These are phyloP conservation scores for Orbicella faveolata DNA, from an alignment of 64 coral and sea anemone species.

Conservation along the genomic window DNA sequence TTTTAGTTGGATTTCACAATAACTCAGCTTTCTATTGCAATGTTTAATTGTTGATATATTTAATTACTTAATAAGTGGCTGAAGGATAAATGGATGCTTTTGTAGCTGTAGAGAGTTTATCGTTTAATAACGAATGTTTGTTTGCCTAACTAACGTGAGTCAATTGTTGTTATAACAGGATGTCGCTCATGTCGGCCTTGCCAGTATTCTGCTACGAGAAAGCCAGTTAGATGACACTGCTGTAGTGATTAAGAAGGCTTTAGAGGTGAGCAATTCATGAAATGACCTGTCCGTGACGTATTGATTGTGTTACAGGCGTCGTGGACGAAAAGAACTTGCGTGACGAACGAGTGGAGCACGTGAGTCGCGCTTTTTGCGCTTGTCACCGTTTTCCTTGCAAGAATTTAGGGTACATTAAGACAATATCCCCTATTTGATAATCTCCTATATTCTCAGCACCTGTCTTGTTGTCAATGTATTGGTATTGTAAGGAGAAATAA, in stretches of 20 bases:
- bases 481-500: not conserved
- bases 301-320: not conserved
- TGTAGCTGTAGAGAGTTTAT: no score
- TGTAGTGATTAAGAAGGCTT: slow-evolving; percentile 50
- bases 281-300: not conserved
- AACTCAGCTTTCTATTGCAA: no score
- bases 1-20: no score
- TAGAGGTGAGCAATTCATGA: slow-evolving; percentile 41
- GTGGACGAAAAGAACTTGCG: not conserved
- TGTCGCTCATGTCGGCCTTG: slow-evolving; percentile 60
- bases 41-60: no score
- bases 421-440: no score
- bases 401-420: no score
- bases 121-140: no score
- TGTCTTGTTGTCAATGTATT: not conserved
- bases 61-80: no score
- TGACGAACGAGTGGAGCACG: not conserved
- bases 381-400: no score
- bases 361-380: no score
- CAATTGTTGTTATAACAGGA: slow-evolving; percentile 48
- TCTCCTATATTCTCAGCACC: not conserved
- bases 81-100: no score
- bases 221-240: slow-evolving; percentile 66
- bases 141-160: not conserved
- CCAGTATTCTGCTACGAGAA: slow-evolving; percentile 64